Evolutionary conservation across 23 tunicate genomes (phyloP).

Genomic region (Phallusia fumigata): DNA sequence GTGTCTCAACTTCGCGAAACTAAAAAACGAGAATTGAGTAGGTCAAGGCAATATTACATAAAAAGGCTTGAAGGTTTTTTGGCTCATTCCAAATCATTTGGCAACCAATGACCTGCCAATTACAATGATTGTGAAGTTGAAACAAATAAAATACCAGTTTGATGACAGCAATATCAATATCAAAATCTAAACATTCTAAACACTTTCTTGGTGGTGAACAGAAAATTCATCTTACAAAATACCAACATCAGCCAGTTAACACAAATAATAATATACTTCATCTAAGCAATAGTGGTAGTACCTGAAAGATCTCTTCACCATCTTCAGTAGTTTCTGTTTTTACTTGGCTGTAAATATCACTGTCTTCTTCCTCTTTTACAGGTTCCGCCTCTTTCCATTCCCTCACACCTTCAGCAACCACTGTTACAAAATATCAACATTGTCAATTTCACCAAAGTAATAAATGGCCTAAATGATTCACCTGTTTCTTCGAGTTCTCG

Average conservation of each 20-base stretch:
- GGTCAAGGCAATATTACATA: no score
- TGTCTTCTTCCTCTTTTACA: conserved; percentile 39
- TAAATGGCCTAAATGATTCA: neutral
- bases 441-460: neutral
- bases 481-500: conserved; percentile 76
- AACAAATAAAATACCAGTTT: no score
- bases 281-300: neutral
- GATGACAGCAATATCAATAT: no score
- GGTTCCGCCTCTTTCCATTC: conserved; percentile 31
- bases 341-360: conserved; percentile 58
- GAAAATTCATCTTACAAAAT: no score
- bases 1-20: conserved; percentile 79
- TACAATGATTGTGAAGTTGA: no score
- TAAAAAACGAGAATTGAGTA: conserved; percentile 3
- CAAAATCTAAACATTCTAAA: no score
- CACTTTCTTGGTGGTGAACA: no score
- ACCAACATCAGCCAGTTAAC: no score
- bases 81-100: no score
- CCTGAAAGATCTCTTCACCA: conserved; percentile 28
- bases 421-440: neutral
- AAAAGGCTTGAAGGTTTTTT: no score
- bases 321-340: conserved; percentile 36
- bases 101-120: no score
- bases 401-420: conserved; percentile 17
- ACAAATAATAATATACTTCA: no score